Conservation (phyloP, 2,888 invertebrate genomes). For the Diloba caeruleocephala region DNA sequence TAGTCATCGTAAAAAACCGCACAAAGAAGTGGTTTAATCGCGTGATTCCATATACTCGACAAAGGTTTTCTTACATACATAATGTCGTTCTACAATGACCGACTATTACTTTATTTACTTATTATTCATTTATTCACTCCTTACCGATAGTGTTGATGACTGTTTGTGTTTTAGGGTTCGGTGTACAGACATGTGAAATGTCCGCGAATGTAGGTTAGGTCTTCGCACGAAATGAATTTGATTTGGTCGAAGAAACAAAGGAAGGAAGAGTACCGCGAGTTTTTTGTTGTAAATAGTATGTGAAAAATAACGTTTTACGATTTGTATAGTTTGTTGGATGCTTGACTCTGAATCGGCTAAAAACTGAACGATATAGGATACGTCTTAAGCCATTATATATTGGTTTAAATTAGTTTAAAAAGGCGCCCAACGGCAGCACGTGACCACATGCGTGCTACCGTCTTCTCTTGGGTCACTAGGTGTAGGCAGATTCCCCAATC, state of each 20-base stretch:
- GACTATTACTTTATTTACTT: constrained; percentile 59
- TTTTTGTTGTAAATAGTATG: too few species aligned
- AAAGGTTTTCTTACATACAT: constrained; percentile 31
- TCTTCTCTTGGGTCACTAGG: too few species aligned
- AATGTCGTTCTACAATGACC: constrained; percentile 37
- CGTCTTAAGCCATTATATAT: too few species aligned
- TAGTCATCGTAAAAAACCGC: constrained; percentile 54
- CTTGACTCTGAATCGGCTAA: too few species aligned
- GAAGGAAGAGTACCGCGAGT: not conserved
- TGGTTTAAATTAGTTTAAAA: too few species aligned
- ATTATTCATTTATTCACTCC: constrained; percentile 73
- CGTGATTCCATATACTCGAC: constrained; percentile 44
- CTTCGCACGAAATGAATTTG: constrained; percentile 1
- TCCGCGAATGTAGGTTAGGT: constrained; percentile 13
- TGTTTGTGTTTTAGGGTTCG: constrained; percentile 48
- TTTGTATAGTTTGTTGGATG: too few species aligned
- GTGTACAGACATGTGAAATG: constrained; percentile 7
- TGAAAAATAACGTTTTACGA: too few species aligned
- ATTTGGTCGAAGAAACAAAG: constrained; percentile 5
- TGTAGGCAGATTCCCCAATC: too few species aligned
- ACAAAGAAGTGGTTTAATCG: constrained; percentile 52
- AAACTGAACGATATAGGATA: too few species aligned
- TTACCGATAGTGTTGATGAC: constrained; percentile 69
- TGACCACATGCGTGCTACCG: too few species aligned
- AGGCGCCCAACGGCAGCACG: too few species aligned